These are phyloP conservation scores for Cyaniris semiargus DNA, from an alignment of 2,888 invertebrate species.

Conservation along the genomic window DNA sequence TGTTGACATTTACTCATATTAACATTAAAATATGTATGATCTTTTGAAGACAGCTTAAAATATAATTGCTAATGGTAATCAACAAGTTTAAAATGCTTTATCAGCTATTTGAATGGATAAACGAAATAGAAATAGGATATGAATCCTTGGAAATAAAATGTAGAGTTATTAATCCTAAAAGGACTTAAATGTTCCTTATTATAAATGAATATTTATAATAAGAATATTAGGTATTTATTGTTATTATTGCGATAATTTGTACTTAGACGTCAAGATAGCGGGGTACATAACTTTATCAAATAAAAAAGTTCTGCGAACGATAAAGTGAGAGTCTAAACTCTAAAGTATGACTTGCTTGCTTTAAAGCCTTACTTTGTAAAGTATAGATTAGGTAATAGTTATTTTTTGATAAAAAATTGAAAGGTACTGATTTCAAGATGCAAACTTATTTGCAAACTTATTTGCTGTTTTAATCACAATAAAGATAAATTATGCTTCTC, in stretches of 20 bases:
- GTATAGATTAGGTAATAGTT: not conserved
- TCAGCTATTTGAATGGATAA: not conserved
- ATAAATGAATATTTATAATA: not conserved
- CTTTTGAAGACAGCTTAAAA: not conserved
- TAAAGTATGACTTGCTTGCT: not conserved
- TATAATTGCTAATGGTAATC: not conserved
- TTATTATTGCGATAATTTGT: not conserved
- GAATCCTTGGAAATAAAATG: too few species aligned
- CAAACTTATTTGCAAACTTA: too few species aligned
- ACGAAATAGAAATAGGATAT: not conserved
- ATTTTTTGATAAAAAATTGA: too few species aligned
- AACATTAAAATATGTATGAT: not conserved
- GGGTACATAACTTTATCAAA: too few species aligned
- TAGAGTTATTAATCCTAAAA: too few species aligned
- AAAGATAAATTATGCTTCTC: too few species aligned
- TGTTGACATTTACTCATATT: slow-evolving; percentile 54
- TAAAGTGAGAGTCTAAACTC: not conserved
- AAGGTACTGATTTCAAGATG: too few species aligned
- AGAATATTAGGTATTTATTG: not conserved
- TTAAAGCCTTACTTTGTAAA: not conserved
- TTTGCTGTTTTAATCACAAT: too few species aligned
- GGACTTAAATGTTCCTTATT: not conserved
- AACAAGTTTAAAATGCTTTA: not conserved
- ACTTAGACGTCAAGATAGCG: not conserved
- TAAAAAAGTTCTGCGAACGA: not conserved